Evolutionary conservation across 2,888 invertebrate genomes (phyloP).

Genomic region (Lithophane ornitopus): DNA sequence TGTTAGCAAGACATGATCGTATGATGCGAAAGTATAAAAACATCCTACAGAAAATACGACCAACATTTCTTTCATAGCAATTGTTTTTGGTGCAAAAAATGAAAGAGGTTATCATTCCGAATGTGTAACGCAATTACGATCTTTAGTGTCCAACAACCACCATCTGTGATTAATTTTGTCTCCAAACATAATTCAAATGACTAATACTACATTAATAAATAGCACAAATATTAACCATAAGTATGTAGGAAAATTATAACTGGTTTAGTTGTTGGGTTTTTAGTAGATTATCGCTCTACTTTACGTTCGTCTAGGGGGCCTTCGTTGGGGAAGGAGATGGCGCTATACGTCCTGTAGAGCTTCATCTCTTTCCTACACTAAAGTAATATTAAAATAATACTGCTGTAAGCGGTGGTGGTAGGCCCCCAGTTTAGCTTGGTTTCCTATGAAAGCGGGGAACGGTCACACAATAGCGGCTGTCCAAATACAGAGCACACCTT

Average conservation of each 20-base stretch:
- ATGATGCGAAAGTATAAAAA: neutral
- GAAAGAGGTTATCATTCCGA: neutral
- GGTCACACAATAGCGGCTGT: too few species aligned
- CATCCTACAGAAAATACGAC: neutral
- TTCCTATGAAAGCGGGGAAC: too few species aligned
- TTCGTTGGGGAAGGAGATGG: too few species aligned
- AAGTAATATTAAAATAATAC: too few species aligned
- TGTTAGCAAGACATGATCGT: neutral
- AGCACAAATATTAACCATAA: constrained; percentile 34
- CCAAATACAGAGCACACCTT: too few species aligned
- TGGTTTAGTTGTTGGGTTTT: constrained; percentile 70
- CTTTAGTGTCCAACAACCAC: neutral
- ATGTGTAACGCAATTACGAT: neutral
- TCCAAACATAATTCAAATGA: neutral
- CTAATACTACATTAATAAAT: neutral
- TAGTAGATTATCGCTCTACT: constrained; percentile 60
- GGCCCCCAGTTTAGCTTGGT: too few species aligned
- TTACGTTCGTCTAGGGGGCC: constrained; percentile 67
- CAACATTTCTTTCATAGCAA: neutral
- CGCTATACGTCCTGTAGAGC: too few species aligned
- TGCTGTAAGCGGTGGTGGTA: too few species aligned
- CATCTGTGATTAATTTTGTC: neutral
- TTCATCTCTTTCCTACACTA: too few species aligned
- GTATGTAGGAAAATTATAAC: constrained; percentile 52
- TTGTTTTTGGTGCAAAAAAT: neutral